A percentile compares a stretch with the other conserved stretches of the same genome.
Conservation (phyloP, 1,140 invertebrate species). For the Micrasema longulum region DNA sequence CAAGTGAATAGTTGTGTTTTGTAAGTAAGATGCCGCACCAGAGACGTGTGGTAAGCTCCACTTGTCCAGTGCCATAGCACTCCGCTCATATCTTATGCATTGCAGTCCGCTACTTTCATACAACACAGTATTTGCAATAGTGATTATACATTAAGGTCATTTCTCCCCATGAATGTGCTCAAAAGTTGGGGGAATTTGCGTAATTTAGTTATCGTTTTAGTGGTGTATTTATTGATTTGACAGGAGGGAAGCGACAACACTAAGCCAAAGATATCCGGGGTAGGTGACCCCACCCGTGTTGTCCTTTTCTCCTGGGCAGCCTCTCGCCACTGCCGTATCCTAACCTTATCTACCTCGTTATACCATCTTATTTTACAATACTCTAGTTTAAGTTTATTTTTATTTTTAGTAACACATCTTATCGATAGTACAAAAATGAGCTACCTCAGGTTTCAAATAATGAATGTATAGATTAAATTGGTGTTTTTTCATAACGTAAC, state of each 20-base stretch:
- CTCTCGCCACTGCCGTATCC: conserved; percentile 58
- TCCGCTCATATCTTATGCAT: conserved; percentile 55
- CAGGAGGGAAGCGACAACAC: conserved; percentile 60
- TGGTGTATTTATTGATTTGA: conserved; percentile 47
- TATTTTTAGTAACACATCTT: conserved; percentile 56
- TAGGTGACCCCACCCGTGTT: conserved; percentile 68
- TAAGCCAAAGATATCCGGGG: conserved; percentile 70
- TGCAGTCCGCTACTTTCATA: conserved; percentile 50
- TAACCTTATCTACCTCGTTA: conserved; percentile 68
- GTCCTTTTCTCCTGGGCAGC: conserved; percentile 60
- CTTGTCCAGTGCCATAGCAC: conserved; percentile 8
- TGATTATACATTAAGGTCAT: conserved; percentile 53
- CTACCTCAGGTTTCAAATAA: conserved; percentile 68
- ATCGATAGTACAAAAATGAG: conserved; percentile 66
- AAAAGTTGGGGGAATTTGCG: conserved; percentile 53
- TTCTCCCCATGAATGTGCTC: conserved; percentile 55
- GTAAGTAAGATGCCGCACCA: conserved; percentile 45
- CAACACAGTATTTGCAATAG: conserved; percentile 54
- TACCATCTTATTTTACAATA: conserved; percentile 55
- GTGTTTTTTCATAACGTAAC: conserved; percentile 29
- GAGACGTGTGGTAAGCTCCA: conserved; percentile 54
- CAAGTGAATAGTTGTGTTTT: conserved; percentile 44
- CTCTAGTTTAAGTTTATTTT: conserved; percentile 55
- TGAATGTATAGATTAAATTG: conserved; percentile 52
- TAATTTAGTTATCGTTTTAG: conserved; percentile 53